Evolutionary conservation across 2,797 vertebrate species (phyloP), one percentile per base, ranked within the genome.

Genomic region (Lepidocolaptes lacrymiger): DNA sequence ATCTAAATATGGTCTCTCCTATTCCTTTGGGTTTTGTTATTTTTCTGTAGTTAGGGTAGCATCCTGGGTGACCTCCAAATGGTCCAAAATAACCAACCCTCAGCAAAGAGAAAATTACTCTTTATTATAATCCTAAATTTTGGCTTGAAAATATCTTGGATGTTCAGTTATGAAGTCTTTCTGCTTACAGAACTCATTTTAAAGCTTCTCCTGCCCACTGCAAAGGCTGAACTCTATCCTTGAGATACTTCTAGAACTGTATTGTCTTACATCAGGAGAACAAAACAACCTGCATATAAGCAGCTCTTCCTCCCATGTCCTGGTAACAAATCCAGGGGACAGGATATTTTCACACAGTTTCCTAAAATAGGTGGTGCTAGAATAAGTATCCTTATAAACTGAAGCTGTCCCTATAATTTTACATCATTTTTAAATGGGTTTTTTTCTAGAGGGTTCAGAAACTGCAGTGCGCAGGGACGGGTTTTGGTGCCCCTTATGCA

Each of bases 221-320:
- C 41, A 46, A 64, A 64, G 75, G 39, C 64, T 75, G 43, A 74
- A 77, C 37, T 58, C 46, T 72, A 28, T 51, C 24, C 43, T 52
- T 36, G 28, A 59, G 69, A 37, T 71, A 56, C 85, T 89, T 89
- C 64, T 32, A 59, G 85, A 55, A 30, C 89, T 86, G 44, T 85
- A 68, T 96, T 91, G 82, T 92, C 91, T 89, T 94, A 92, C 67
- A 51, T 86, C n/a, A 14, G 76, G 48, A 90, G 66, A 80, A 49
- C 46, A 91, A 92, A 96, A 72, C 84, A 85, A 58, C 52, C 64
- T 64, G 56, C 49, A 12, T 49, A 9, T 64, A 62, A 54, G 84
- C 51, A 90, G 51, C 7, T 0, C 39, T 91, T 39, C 36, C 28
- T 87, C 49, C 41, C 59, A 83, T 88, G 59, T 78, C 49, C 73